Percentiles rank a stretch among this genome's conserved stretches.
Conservation (phyloP, 2,888 invertebrate species). For the Ischnura elegans region DNA sequence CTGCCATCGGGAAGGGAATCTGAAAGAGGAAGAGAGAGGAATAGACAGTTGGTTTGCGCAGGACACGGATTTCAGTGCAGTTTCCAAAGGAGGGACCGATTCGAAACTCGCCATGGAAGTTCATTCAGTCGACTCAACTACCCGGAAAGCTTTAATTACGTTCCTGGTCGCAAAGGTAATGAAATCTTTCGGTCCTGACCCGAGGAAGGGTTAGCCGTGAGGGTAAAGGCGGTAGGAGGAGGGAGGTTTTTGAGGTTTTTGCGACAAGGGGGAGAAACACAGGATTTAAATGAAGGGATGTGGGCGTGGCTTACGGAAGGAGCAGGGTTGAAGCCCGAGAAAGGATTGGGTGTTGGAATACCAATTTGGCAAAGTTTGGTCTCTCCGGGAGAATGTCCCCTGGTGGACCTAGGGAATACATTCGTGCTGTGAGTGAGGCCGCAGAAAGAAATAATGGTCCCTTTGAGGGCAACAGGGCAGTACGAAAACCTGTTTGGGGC, state of each 20-base stretch:
- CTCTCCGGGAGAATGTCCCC: background rate
- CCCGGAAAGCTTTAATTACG: background rate
- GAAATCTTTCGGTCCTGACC: background rate
- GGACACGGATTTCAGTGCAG: no score
- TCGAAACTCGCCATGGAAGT: background rate
- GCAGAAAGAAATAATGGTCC: no score
- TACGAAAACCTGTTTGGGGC: no score
- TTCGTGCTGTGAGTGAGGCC: no score
- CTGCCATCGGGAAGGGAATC: no score
- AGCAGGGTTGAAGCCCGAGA: background rate
- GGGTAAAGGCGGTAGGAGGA: background rate
- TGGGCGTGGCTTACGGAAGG: background rate
- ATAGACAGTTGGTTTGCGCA: no score
- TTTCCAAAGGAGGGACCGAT: no score
- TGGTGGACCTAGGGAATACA: no score
- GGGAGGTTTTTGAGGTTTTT: background rate
- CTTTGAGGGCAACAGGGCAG: no score
- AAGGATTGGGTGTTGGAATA: constrained; percentile 15
- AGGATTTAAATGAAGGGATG: background rate
- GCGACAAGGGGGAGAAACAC: background rate
- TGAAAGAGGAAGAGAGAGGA: no score
- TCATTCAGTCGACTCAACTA: constrained; percentile 10
- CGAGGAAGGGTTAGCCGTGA: background rate
- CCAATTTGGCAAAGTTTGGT: background rate
- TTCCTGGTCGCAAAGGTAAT: background rate